Evolutionary conservation across 2,888 invertebrate genomes (phyloP), one percentile per base, ranked within the genome.

Genomic region (Boloria selene): DNA sequence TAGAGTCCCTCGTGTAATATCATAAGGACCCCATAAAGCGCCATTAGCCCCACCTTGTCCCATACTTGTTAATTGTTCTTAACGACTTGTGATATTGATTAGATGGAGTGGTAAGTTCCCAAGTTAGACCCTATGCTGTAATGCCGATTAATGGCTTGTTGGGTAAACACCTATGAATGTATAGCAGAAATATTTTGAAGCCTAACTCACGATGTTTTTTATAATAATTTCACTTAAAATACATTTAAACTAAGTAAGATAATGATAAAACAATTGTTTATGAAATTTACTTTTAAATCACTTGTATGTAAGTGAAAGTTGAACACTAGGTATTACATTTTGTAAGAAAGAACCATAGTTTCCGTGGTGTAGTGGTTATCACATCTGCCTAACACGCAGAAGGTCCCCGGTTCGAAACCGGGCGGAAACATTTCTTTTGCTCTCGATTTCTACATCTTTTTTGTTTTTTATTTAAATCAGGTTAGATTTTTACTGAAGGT

Each of bases 361-460:
- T 82, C 80, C 79, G 81, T 80, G 80, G 81, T 96, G 96, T 96
- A 96, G 96, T 95, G 96, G 96, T 96, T 96, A 96, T 96, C 96
- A 96, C 96, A 95, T 96, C 96, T 95, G 96, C 96, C 95, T 96
- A 95, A 96, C 96, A 96, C 96, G 96, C 96, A 95, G 95, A 96
- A 96, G 96, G 96, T 94, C 96, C 95, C 96, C 95, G 95, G 96
- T 96, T 96, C 95, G 95, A 96, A 95, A 95, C 96, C 95, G 95
- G 95, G 95, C 95, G 95, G 94, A 95, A 95, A 95, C 95, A 95
- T 79, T 38, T 38, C 10, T 38, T 38, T 38, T 38, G 7, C 7
- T 38, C 7, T 2, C 1, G 10, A 38, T 38, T 38, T 38, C 10
- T 10, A 38, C 10, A 38, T 38, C 7, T 38, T 10, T 7, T 38